Conservation (phyloP, 2,888 invertebrate genomes). For the Hymenopus coronatus region DNA sequence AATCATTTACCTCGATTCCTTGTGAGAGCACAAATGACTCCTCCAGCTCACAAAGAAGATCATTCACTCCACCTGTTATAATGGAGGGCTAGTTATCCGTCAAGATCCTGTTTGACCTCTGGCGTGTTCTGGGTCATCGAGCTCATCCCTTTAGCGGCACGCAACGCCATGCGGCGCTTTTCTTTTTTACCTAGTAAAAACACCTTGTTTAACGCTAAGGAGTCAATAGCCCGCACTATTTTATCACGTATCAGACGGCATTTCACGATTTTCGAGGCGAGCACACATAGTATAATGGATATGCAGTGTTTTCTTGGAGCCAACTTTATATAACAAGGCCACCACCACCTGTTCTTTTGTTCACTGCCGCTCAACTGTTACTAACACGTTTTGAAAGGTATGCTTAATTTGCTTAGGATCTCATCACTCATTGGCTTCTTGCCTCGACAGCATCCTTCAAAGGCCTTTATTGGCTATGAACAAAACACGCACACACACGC, state of each 20-base stretch:
- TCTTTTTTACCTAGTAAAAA: neutral
- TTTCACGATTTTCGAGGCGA: neutral
- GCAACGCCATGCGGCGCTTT: neutral
- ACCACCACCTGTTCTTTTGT: neutral
- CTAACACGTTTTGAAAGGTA: neutral
- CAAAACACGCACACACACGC: too few species aligned
- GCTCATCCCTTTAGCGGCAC: conserved; percentile 17
- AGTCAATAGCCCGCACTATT: conserved; percentile 11
- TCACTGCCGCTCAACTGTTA: neutral
- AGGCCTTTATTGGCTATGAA: neutral
- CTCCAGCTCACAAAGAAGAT: neutral
- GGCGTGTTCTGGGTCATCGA: conserved; percentile 13
- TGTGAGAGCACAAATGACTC: neutral
- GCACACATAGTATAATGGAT: neutral
- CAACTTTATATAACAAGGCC: neutral
- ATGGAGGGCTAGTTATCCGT: neutral
- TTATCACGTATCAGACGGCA: conserved; percentile 13
- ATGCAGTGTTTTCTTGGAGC: neutral
- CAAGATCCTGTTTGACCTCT: conserved; percentile 7
- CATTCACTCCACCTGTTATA: conserved; percentile 8
- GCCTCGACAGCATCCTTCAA: neutral
- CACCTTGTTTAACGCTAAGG: neutral
- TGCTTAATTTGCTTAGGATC: neutral
- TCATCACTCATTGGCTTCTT: neutral
- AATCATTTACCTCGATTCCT: neutral